phyloP scores from a whole-genome alignment of 2,888 invertebrate species.

The Heliconius ismenius region DNA sequence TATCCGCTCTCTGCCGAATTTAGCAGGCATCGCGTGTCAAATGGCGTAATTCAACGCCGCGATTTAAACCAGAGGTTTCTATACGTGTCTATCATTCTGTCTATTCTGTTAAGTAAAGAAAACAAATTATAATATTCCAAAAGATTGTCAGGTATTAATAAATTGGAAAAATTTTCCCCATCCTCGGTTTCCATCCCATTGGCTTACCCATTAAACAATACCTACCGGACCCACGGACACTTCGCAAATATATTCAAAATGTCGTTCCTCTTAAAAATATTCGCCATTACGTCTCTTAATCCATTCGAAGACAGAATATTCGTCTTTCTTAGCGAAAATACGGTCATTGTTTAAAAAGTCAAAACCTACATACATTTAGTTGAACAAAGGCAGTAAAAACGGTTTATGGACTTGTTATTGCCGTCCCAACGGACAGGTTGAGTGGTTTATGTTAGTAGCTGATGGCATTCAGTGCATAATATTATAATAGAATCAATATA shows the following conservation, averaged over 20 bases:
- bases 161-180: constrained; percentile 22
- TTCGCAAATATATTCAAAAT: constrained; percentile 46
- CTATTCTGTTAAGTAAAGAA: not conserved
- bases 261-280: constrained; percentile 53
- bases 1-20: not conserved
- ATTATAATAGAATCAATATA: not conserved
- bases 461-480: not conserved
- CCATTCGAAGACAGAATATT: constrained; percentile 66
- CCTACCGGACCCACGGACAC: constrained; percentile 40
- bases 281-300: constrained; percentile 48
- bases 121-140: not conserved
- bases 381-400: constrained; percentile 82
- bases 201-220: constrained; percentile 31
- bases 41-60: no score
- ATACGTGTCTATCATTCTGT: not conserved
- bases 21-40: not conserved
- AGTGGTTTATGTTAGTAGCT: constrained; percentile 51
- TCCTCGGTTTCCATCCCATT: constrained; percentile 32
- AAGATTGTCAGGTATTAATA: constrained; percentile 14
- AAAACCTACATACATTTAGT: constrained; percentile 80
- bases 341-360: constrained; percentile 81
- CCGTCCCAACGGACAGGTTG: constrained; percentile 69
- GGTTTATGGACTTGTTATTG: constrained; percentile 82
- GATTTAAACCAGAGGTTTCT: no score
- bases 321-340: constrained; percentile 71